Conservation (phyloP, 2,113 vertebrate species). For the Zosterops japonicus region DNA sequence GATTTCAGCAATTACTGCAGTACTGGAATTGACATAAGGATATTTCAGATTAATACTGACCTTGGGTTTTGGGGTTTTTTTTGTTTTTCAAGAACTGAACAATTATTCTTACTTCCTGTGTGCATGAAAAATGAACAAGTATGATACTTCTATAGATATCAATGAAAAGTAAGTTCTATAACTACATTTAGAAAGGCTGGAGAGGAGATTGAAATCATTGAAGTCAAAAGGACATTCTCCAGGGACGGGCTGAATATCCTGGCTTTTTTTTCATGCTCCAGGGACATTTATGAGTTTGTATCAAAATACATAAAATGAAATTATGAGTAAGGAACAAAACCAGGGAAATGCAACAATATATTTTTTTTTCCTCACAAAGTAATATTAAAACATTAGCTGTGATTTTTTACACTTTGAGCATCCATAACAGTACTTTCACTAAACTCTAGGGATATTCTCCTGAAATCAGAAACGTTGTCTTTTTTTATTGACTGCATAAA, state of each 20-base stretch:
- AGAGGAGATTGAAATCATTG: background rate
- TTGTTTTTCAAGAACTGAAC: background rate
- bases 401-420: background rate
- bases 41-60: background rate
- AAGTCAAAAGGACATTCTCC: background rate
- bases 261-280: background rate
- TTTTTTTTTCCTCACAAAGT: background rate
- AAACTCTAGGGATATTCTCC: background rate
- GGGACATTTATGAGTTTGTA: background rate
- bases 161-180: background rate
- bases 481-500: background rate
- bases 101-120: background rate
- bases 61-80: rapidly evolving
- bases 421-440: background rate
- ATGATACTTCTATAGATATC: background rate
- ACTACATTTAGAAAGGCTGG: background rate
- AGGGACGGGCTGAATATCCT: background rate
- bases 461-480: background rate
- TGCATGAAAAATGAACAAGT: background rate
- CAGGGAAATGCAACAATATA: background rate
- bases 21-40: background rate
- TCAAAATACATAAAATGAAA: background rate
- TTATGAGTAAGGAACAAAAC: background rate
- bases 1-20: background rate
- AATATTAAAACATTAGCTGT: background rate